A percentile compares a stretch with the other conserved stretches of the same genome.
phyloP scores from a whole-genome alignment of 2,888 invertebrate genomes.

The Thecocarcelia acutangulata region DNA sequence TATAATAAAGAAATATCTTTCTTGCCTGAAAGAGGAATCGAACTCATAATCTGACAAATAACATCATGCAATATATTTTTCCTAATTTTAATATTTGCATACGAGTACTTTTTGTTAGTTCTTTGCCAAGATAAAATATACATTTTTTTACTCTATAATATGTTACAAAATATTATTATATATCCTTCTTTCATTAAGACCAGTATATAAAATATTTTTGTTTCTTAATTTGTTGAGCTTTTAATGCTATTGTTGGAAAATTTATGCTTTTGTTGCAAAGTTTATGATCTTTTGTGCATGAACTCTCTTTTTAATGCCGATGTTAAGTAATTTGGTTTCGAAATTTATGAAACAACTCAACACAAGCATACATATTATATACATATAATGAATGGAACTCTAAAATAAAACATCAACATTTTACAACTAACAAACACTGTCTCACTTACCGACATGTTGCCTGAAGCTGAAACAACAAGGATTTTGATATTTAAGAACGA shows the following conservation, averaged over 20 bases:
- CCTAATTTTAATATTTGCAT: no score
- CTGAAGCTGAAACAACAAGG: not conserved
- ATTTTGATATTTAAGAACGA: not conserved
- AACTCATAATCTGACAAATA: no score
- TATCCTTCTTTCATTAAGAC: not conserved
- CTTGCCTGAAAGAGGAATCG: no score
- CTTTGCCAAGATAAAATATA: no score
- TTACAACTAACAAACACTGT: not conserved
- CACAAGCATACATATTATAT: slow-evolving; percentile 25
- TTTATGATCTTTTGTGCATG: slow-evolving; percentile 21
- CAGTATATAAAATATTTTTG: no score
- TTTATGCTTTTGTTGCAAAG: slow-evolving; percentile 25
- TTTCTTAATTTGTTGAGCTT: not conserved
- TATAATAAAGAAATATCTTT: no score
- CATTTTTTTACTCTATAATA: no score
- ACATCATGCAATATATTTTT: no score
- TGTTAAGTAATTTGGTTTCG: slow-evolving; percentile 13
- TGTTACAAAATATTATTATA: no score
- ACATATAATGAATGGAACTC: not conserved
- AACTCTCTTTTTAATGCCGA: slow-evolving; percentile 33
- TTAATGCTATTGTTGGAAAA: slow-evolving; percentile 32
- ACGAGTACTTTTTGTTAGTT: no score
- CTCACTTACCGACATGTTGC: not conserved
- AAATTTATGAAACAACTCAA: slow-evolving; percentile 40
- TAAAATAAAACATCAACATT: not conserved